Evolutionary conservation across 2,113 vertebrate genomes (phyloP), one percentile per base, ranked within the genome.

Genomic region (Myiagra hebetior): DNA sequence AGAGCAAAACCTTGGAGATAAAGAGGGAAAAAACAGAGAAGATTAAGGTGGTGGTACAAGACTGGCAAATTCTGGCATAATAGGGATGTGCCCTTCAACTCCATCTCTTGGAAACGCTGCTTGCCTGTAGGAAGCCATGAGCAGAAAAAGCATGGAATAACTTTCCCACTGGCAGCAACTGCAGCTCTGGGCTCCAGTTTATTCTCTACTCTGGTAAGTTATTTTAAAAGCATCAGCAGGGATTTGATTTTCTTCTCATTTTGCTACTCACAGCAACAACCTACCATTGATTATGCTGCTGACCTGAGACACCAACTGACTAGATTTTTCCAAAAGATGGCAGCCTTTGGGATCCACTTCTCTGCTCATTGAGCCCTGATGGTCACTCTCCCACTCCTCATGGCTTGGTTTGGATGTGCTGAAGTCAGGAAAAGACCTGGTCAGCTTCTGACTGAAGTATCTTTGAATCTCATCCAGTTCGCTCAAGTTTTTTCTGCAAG

Each of bases 391-490:
- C 30, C 7, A 85, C 15, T 93, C 84, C 23, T 92, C 85, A 4
- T 26, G 74, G 10, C 31, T 93, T 89, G 85, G 93, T 85, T 49
- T 86, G 56, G 72, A 94, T 41, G 64, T 49, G 46, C 68, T 39
- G 55, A 92, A 41, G 55, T 97, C 82, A 11, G 98, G 97, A 67
- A 99, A 97, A 52, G 98, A 95, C 24, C 98, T 97, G 70, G 96
- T 98, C 91, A 99, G 98, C 97, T 99, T 99, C 91, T 96, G 97
- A 68, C 85, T 99, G 97, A 99, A 99, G 96, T 99, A 99, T 56
- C 89, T 98, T 90, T 99, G 99, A 80, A 99, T 99, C 87, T 99
- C 98, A 97, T 99, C 99, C 26, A 99, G 98, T 88, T 99, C 99
- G 13, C 95, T 98, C 50, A 99, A 95, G 97, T 99, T 99, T 95